Base-by-base conservation (phyloP, 2,888 invertebrate genomes). In the Loripinus fragilis region DNA sequence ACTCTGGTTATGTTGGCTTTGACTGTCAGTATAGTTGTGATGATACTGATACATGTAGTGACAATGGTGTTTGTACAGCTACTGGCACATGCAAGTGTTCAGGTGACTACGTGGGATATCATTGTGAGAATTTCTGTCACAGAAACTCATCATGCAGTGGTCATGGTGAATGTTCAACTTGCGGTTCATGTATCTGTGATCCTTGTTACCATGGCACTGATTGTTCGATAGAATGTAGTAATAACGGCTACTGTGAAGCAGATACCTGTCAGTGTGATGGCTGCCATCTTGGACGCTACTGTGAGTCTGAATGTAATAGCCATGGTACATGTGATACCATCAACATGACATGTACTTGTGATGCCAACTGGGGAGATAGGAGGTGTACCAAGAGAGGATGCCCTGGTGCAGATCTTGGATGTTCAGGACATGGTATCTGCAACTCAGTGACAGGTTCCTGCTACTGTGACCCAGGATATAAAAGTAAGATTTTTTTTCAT, bases 401-500 rank as follows among this genome's bases (percentile, higher is more conserved):
- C 74, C 89, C 88, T 20, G 89, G 90, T 17, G 45, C 42, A 0
- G 74, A 73, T 3, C 28, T 67, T 71, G 82, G 79, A 41, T 90
- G 90, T 68, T 86, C 85, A 64, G 90, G 88, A 33, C 82, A 89
- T 70, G 90, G 90, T 8, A 60, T 85, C 12, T 90, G 90, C 72
- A 88, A 88, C 60, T 86, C 90, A 10, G 84, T 80, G 60, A 81
- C 74, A n/a, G 84, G 84, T 10, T 55, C 67, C 7, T 90, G 90
- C 75, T 87, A 81, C 85, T 90, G 90, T 80, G 60, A 86, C 45
- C 87, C 87, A 48, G 90, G 90, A 38, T 90, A 89, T 88, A 78
- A 71, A 85, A 90, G 90, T 90, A 76, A 68, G 74, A 64, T n/a
- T n/a, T n/a, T n/a, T n/a, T n/a, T n/a, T n/a, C n/a, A n/a, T n/a